Base-by-base conservation (phyloP, 2,113 vertebrate species). In the Gnathonemus longibarbis region DNA sequence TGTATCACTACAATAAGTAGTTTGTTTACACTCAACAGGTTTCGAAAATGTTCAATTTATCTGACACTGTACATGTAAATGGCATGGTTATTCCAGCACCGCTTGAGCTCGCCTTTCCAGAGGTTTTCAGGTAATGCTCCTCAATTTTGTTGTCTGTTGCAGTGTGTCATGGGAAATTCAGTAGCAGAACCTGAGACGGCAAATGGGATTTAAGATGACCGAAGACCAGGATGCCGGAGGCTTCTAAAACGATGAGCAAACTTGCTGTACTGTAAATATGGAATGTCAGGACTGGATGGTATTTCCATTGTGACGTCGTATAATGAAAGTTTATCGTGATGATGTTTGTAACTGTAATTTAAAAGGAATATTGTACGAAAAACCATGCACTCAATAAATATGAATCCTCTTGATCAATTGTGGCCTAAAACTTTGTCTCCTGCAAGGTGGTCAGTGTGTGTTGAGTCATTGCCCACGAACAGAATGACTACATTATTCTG, bases 391-490 rank as follows among this genome's bases (percentile, higher is more conserved):
- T 90, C 90, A 90, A 88, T 90, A 90, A 90, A 90, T 27, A 66
- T 93, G 94, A 95, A 95, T 94, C 91, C 94, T 93, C 91, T 94
- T 77, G 56, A 90, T 49, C 31, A 19, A 27, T 53, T 56, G 27
- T 48, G 48, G n/a, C 15, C 5, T 49, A 84, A 56, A 56, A 24
- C 70, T 56, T 53, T 27, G 27, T 31, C 48, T 52, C 50, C 27
- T 87, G 5, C 27, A 17, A 52, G 48, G 13, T 35, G 27, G 13
- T 17, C 85, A 6, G 50, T 39, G 31, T 87, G n/a, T n/a, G 50
- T 48, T 52, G 85, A 48, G 17, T 87, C 49, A 87, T 87, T 5
- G 1, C 7, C 48, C n/a, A 56, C 1, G 17, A 21, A 80, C 13
- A 19, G 74, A 19, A 42, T 80, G 31, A 80, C 35, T 80, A 2